Percentiles rank a stretch among this genome's conserved stretches.
phyloP scores from a whole-genome alignment of 1,140 invertebrate species.

The Drosophila arizonae region DNA sequence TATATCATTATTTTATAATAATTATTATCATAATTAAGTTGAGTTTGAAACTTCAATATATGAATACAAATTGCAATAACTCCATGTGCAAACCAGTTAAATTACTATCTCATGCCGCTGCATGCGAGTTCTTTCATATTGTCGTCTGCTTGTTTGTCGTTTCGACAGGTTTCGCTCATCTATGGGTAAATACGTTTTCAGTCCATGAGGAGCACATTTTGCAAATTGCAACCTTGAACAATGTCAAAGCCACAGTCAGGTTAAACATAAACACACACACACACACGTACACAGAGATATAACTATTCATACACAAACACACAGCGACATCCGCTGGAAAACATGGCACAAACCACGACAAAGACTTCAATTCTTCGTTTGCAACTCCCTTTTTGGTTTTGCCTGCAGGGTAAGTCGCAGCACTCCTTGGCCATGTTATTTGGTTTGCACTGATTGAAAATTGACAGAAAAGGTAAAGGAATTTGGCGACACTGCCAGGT shows the following conservation, averaged over 20 bases:
- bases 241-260: constrained; percentile 44
- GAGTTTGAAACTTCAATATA: no score
- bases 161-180: constrained; percentile 7
- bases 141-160: neutral
- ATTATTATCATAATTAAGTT: no score
- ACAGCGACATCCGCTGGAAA: constrained; percentile 10
- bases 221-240: constrained; percentile 47
- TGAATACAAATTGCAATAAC: no score
- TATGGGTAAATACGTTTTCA: neutral
- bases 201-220: constrained; percentile 2
- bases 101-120: no score
- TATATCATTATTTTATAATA: no score
- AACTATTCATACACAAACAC: neutral
- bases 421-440: constrained; percentile 17
- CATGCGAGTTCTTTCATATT: no score
- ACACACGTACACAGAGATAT: no score
- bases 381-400: neutral
- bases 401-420: neutral
- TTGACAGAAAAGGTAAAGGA: constrained; percentile 34
- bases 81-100: no score
- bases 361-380: neutral
- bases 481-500: constrained; percentile 5
- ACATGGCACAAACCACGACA: constrained; percentile 8
- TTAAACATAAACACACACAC: constrained; percentile 4
- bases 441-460: constrained; percentile 47